phyloP scores from a whole-genome alignment of 2,797 vertebrate genomes.

The Setipinna tenuifilis region DNA sequence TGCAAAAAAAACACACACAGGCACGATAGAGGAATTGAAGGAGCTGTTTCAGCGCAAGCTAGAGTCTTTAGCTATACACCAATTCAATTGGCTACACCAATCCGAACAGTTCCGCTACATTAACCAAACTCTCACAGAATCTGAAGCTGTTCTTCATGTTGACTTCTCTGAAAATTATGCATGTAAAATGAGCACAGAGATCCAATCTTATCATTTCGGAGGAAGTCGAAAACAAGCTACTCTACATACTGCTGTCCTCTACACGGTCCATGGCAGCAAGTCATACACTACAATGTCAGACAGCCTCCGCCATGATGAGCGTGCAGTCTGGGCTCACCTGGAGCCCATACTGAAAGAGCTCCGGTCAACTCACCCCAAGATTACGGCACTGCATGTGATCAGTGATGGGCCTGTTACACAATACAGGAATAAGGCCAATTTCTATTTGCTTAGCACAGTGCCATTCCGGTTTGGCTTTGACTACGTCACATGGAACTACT shows the following conservation, averaged over 20 bases:
- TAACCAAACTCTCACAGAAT: background rate
- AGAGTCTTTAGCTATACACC: constrained; percentile 32
- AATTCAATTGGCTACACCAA: constrained; percentile 34
- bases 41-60: constrained; percentile 34
- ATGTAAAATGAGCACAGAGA: constrained; percentile 26
- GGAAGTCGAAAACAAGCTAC: constrained; percentile 31
- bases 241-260: constrained; percentile 33
- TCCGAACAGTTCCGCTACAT: background rate
- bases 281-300: constrained; percentile 31
- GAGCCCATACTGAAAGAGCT: constrained; percentile 14
- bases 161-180: constrained; percentile 32
- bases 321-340: background rate
- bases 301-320: background rate
- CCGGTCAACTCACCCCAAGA: background rate
- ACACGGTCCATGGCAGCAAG: constrained; percentile 33
- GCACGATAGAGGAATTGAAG: constrained; percentile 25
- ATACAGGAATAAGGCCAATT: background rate
- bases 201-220: constrained; percentile 33
- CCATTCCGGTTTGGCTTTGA: background rate
- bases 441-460: background rate
- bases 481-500: background rate
- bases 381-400: background rate
- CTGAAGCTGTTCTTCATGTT: constrained; percentile 28
- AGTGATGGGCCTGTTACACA: background rate
- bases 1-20: constrained; percentile 32